Evolutionary conservation across 1,140 invertebrate genomes (phyloP).

Genomic region (Eurosta solidaginis): DNA sequence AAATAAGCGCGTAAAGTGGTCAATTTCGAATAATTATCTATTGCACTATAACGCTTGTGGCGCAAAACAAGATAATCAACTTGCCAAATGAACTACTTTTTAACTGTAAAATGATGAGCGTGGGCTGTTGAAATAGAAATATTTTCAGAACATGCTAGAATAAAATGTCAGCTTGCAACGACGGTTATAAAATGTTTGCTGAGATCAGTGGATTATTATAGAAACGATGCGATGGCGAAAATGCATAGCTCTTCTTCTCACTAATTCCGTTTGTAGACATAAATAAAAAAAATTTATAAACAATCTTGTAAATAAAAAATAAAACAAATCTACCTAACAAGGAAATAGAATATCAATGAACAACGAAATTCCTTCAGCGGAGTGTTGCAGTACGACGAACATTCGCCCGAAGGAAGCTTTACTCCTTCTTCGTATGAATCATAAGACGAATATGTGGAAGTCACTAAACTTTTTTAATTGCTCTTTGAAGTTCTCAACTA

Average conservation of each 20-base stretch:
- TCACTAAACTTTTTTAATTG: no score
- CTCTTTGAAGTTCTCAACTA: no score
- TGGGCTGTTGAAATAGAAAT: slow-evolving; percentile 8
- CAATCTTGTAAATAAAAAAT: no score
- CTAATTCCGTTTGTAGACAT: not conserved
- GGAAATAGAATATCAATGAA: no score
- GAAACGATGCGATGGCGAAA: not conserved
- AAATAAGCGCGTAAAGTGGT: no score
- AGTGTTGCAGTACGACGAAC: no score
- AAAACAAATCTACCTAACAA: no score
- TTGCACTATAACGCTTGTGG: not conserved
- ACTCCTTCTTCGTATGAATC: no score
- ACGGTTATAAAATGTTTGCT: not conserved
- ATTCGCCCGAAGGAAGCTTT: no score
- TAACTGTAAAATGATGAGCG: slow-evolving; percentile 3
- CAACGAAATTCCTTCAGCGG: no score
- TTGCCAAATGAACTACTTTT: slow-evolving; percentile 10
- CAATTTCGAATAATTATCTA: slow-evolving; percentile 19
- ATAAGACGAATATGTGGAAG: no score
- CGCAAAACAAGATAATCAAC: slow-evolving; percentile 13
- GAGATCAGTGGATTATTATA: not conserved
- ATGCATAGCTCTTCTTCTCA: no score
- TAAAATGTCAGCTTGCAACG: not conserved
- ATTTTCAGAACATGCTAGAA: not conserved
- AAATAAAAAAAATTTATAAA: not conserved